These are phyloP conservation scores for Benitochromis conjunctus DNA, from an alignment of 2,113 vertebrate species.

Conservation along the genomic window DNA sequence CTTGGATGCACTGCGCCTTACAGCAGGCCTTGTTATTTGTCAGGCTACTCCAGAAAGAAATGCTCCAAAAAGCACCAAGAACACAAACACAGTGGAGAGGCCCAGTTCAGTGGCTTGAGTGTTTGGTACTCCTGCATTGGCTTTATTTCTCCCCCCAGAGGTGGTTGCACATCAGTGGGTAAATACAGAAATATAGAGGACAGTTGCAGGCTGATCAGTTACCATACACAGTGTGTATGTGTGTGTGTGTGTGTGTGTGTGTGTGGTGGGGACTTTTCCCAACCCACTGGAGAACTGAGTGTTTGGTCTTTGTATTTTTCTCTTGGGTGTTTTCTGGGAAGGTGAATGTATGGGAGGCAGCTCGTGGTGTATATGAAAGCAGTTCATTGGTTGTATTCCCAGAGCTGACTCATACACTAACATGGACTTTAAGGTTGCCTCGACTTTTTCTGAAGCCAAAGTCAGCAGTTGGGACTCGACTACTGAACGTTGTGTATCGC, in stretches of 20 bases:
- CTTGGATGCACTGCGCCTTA: background rate
- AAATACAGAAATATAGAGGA: background rate
- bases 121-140: background rate
- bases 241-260: background rate
- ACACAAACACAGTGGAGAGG: background rate
- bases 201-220: background rate
- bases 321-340: background rate
- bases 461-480: background rate
- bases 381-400: background rate
- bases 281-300: background rate
- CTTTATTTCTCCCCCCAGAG: accelerated
- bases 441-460: no score
- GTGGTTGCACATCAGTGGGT: background rate
- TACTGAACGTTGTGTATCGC: background rate
- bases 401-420: background rate
- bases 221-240: background rate
- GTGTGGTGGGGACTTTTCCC: no score
- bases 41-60: no score
- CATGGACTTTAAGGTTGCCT: background rate
- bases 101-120: background rate
- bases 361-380: background rate
- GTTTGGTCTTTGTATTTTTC: background rate
- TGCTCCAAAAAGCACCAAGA: background rate
- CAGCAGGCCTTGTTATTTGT: background rate
- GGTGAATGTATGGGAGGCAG: background rate